These are phyloP conservation scores for Coleophora deauratella DNA, from an alignment of 2,888 invertebrate genomes.

Conservation along the genomic window DNA sequence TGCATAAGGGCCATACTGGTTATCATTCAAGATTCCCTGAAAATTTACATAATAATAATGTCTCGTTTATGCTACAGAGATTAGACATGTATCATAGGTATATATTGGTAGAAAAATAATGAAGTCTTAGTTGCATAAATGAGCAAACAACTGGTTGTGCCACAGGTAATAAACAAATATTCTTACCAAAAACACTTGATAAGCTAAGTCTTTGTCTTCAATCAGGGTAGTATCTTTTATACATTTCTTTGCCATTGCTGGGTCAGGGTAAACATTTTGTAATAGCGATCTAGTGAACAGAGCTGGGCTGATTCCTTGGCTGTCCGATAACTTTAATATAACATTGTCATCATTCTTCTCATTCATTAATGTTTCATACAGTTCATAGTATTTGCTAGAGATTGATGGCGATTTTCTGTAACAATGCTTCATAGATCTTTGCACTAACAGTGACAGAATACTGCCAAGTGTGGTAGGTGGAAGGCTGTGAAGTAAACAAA, in stretches of 20 bases:
- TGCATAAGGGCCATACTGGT: constrained; percentile 86
- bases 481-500: constrained; percentile 52
- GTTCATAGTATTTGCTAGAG: constrained; percentile 69
- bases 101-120: too few species aligned
- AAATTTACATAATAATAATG: constrained; percentile 33
- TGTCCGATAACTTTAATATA: constrained; percentile 70
- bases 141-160: too few species aligned
- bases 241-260: constrained; percentile 63
- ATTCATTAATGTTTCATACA: constrained; percentile 66
- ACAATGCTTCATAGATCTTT: constrained; percentile 76
- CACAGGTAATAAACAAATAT: background rate
- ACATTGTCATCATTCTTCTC: constrained; percentile 72
- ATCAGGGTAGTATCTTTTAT: constrained; percentile 83
- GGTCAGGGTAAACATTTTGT: constrained; percentile 59
- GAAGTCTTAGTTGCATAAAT: too few species aligned
- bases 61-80: too few species aligned
- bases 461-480: constrained; percentile 78
- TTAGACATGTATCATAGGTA: too few species aligned
- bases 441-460: constrained; percentile 79
- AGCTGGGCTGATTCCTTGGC: constrained; percentile 58
- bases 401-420: constrained; percentile 75
- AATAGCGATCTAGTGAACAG: constrained; percentile 60
- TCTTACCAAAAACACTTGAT: constrained; percentile 84
- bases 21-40: constrained; percentile 86
- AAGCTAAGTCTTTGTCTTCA: constrained; percentile 79